A percentile compares a stretch with the other conserved stretches of the same genome.
These are phyloP conservation scores for Cephalopachus bancanus DNA, from an alignment of 2,797 vertebrate genomes.

Conservation along the genomic window DNA sequence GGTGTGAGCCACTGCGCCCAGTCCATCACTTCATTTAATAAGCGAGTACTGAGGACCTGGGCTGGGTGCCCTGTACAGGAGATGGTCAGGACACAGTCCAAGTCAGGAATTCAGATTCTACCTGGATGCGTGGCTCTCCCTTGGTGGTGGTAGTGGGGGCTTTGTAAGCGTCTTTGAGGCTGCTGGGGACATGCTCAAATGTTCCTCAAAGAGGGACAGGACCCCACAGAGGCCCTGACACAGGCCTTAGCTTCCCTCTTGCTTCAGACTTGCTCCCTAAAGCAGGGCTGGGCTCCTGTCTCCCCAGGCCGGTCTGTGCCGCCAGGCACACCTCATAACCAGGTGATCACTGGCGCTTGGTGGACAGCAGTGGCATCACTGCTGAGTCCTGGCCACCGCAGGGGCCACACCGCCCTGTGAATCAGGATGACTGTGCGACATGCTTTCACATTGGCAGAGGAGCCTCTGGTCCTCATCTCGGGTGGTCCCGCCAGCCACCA, in stretches of 20 bases:
- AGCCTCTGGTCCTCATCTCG: neutral
- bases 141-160: too few relatives aligned
- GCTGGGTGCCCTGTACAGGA: too few relatives aligned
- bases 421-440: neutral
- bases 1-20: too few relatives aligned
- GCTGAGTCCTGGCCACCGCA: neutral
- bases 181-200: neutral
- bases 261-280: neutral
- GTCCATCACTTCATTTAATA: too few relatives aligned
- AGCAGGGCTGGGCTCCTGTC: neutral
- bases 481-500: neutral
- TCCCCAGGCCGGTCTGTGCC: neutral
- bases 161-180: neutral
- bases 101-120: fast-evolving
- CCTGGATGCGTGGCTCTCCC: neutral
- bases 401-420: fast-evolving
- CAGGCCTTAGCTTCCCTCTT: neutral
- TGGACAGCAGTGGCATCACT: fast-evolving
- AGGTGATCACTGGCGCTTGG: neutral
- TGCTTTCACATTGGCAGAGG: neutral
- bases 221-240: neutral
- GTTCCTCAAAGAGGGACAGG: neutral
- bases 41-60: neutral
- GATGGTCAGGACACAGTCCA: neutral
- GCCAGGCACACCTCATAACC: too few relatives aligned